Evolutionary conservation across 2,113 vertebrate species (phyloP).

Genomic region (Dicentrarchus labrax): DNA sequence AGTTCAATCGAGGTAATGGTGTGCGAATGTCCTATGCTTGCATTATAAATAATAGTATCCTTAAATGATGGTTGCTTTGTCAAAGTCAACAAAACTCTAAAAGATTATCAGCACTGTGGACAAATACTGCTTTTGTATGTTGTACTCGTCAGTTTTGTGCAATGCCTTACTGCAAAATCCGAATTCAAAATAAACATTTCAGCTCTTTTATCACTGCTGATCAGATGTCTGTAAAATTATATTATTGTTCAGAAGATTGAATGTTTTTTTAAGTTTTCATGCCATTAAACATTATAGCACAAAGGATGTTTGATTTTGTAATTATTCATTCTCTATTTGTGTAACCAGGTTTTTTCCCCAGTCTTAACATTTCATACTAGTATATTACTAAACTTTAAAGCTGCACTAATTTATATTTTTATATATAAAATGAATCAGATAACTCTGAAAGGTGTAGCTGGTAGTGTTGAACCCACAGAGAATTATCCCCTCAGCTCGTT

Average conservation of each 20-base stretch:
- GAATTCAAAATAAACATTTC: not conserved
- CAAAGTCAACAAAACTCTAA: conserved; percentile 29
- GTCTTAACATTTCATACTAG: not conserved
- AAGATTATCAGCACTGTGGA: conserved; percentile 17
- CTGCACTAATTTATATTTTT: not conserved
- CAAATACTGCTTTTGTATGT: not conserved
- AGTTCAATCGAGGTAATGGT: not conserved
- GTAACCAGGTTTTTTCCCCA: too few relatives aligned
- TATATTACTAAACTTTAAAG: not conserved
- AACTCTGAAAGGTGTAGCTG: not conserved
- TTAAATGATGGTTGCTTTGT: conserved; percentile 12
- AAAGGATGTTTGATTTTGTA: not conserved
- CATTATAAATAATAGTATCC: not conserved
- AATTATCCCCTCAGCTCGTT: not conserved
- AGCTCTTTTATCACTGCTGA: conserved; percentile 25
- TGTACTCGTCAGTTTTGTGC: conserved; percentile 33
- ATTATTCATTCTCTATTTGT: not conserved
- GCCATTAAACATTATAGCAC: conserved; percentile 59
- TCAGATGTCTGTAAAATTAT: conserved; percentile 30
- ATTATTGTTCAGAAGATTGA: conserved; percentile 30
- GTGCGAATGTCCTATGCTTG: not conserved
- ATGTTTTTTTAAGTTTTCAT: conserved; percentile 46
- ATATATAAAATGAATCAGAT: not conserved
- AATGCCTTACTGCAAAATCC: conserved; percentile 55
- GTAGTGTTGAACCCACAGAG: not conserved